Evolutionary conservation across 2,113 vertebrate species (phyloP).

Genomic region (Charadrius vociferus): DNA sequence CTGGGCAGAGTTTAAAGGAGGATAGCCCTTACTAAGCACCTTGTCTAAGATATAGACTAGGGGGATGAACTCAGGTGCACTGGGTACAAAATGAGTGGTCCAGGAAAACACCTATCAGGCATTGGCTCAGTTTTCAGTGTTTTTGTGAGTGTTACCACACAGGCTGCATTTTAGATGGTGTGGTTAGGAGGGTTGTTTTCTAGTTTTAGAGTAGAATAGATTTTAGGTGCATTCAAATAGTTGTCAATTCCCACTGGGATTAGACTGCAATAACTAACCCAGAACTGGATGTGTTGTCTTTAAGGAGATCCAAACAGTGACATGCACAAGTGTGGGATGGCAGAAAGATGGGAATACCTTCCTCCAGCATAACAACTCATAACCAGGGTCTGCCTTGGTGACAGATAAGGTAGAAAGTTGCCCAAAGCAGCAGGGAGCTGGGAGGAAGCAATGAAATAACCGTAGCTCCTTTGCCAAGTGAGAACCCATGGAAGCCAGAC

Average conservation of each 20-base stretch:
- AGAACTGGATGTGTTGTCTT: background rate
- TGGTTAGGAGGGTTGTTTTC: background rate
- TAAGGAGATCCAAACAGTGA: background rate
- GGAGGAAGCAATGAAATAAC: background rate
- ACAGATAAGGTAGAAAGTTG: background rate
- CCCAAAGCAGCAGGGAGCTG: background rate
- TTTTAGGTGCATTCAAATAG: background rate
- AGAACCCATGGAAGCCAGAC: background rate
- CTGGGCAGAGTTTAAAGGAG: background rate
- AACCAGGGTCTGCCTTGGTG: background rate
- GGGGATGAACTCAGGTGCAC: background rate
- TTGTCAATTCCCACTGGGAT: background rate
- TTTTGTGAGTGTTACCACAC: background rate
- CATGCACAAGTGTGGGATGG: background rate
- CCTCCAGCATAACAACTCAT: background rate
- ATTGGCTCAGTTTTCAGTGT: background rate
- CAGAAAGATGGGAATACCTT: background rate
- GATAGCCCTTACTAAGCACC: background rate
- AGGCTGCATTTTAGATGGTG: background rate
- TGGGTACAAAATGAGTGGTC: background rate
- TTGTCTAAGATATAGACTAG: background rate
- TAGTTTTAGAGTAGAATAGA: background rate
- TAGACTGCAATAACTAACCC: background rate
- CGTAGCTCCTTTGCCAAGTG: background rate
- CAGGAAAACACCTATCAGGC: background rate